Base-by-base conservation (phyloP, 1,140 invertebrate species). In the Saxidomus purpurata region DNA sequence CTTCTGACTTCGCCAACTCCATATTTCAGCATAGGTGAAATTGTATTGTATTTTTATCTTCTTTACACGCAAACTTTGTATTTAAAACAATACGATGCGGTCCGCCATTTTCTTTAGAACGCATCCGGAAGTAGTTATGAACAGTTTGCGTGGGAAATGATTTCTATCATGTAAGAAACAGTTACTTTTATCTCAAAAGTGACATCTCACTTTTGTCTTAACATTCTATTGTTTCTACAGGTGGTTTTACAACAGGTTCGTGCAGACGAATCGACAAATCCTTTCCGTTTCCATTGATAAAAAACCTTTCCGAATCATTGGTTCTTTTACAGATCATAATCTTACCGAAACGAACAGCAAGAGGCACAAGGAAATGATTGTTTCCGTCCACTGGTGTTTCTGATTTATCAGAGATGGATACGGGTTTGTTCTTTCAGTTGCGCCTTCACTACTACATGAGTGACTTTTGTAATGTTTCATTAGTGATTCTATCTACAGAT, bases 201-300 rank as follows among this genome's bases (percentile, higher is more conserved):
- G 67, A 38, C 67, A 38, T 71, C 34, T 71, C 34, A 71, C 67
- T 71, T 71, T 71, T 71, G 67, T 71, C 38, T 71, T 71, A 71
- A 71, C 31, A 15, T 71, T 67, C 25, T 28, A 19, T 71, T 71
- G 67, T 71, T 36, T 38, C 67, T 63, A 71, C 67, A 71, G 67
- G 67, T 71, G 67, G 67, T 71, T 71, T 38, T 2, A 71, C 67
- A 38, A 71, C 6, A 36, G 34, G 28, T 19, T 40, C 1, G 1
- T 28, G 0, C 25, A 67, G 28, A 67, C 13, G 34, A 31, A 67
- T 67, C 28, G 34, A 67, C 13, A n/a, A 38, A 2, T 38, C 17
- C 34, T 38, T 15, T 71, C 3, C 34, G 17, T 22, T 71, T 38
- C 67, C 36, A 71, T 71, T 71, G 17, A 63, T 40, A 38, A 22